Evolutionary conservation across 2,888 invertebrate species (phyloP).

Genomic region (Lithophane semibrunnea): DNA sequence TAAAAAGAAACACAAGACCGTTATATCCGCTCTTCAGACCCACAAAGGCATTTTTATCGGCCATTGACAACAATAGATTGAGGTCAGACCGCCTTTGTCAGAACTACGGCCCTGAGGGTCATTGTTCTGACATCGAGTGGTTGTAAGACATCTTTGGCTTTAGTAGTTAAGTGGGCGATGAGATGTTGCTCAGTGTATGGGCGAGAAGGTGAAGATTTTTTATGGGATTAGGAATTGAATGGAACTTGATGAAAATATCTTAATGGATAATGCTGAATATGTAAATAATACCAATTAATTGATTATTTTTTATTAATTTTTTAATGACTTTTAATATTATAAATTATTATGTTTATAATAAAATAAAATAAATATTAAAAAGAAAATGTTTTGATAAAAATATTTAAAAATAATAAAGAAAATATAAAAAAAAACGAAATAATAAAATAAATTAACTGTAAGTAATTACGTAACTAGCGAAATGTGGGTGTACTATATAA

Average conservation of each 20-base stretch:
- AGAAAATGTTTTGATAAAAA: too few relatives aligned
- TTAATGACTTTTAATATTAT: too few relatives aligned
- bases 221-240: not conserved
- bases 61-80: conserved; percentile 64
- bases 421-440: too few relatives aligned
- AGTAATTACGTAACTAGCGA: too few relatives aligned
- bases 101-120: conserved; percentile 51
- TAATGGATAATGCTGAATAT: too few relatives aligned
- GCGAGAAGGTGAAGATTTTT: not conserved
- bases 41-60: conserved; percentile 64
- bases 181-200: conserved; percentile 13
- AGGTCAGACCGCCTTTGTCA: conserved; percentile 60
- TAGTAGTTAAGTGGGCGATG: conserved; percentile 40
- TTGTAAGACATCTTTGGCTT: conserved; percentile 50
- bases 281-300: too few relatives aligned
- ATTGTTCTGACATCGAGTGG: conserved; percentile 58
- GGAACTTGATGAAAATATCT: not conserved
- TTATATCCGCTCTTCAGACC: conserved; percentile 45
- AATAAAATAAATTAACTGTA: too few relatives aligned
- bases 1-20: conserved; percentile 40
- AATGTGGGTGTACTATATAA: too few relatives aligned
- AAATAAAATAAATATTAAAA: too few relatives aligned
- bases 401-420: too few relatives aligned
- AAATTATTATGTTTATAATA: too few relatives aligned
- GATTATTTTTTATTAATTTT: too few relatives aligned